Evolutionary conservation across 1,140 invertebrate species (phyloP).

Genomic region (Eubasilissa regina): DNA sequence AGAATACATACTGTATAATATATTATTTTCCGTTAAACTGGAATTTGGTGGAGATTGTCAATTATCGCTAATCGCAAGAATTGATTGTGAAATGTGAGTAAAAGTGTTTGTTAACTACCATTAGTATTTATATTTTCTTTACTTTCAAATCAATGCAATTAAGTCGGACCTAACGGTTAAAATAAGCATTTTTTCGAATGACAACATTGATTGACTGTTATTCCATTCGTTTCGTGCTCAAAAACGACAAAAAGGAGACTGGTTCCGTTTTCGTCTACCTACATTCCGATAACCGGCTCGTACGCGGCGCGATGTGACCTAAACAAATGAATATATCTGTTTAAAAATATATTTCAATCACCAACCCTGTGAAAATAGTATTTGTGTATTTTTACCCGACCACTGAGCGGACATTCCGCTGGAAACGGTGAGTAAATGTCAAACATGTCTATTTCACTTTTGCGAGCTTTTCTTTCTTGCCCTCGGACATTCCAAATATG

Average conservation of each 20-base stretch:
- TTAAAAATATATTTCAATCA: slow-evolving; percentile 32
- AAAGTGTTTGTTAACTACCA: no score
- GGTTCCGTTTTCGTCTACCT: slow-evolving; percentile 45
- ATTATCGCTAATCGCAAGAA: no score
- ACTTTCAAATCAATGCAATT: no score
- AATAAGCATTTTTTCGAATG: slow-evolving; percentile 28
- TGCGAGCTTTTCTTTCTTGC: slow-evolving; percentile 29
- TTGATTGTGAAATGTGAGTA: no score
- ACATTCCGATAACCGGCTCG: slow-evolving; percentile 39
- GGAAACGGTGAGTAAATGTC: slow-evolving; percentile 36
- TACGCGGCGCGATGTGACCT: slow-evolving; percentile 44
- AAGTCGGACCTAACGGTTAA: neutral
- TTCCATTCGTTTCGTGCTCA: slow-evolving; percentile 39
- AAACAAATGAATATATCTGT: slow-evolving; percentile 21
- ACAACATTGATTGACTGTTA: slow-evolving; percentile 49
- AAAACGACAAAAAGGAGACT: slow-evolving; percentile 47
- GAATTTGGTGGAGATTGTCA: no score
- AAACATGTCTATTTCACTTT: slow-evolving; percentile 46
- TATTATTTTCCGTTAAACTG: no score
- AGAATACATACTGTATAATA: no score
- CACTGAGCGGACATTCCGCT: slow-evolving; percentile 34
- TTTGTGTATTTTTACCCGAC: neutral
- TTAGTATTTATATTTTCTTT: no score
- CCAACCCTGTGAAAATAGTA: slow-evolving; percentile 5
- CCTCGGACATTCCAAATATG: slow-evolving; percentile 50